phyloP scores from a whole-genome alignment of 2,888 invertebrate genomes.

The Mylabris sibirica region DNA sequence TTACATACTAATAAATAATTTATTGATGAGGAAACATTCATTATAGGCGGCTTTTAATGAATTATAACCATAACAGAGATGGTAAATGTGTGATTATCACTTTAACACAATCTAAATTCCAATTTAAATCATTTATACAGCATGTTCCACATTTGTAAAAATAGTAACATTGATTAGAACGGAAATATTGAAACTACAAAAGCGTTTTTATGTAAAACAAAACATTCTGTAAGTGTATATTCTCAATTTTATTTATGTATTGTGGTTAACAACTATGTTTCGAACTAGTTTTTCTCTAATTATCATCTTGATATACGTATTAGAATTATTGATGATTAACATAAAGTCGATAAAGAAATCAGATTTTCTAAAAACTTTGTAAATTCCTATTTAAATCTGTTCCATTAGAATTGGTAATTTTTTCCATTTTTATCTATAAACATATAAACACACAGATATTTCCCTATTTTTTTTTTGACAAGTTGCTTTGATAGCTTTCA shows the following conservation, averaged over 20 bases:
- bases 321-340: neutral
- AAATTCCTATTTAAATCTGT: neutral
- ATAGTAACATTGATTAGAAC: no score
- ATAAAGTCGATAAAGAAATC: neutral
- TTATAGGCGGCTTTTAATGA: constrained; percentile 30
- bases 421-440: neutral
- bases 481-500: neutral
- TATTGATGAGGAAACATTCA: constrained; percentile 34
- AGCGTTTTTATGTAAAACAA: constrained; percentile 13
- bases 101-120: constrained; percentile 4
- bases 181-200: no score
- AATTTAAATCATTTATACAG: neutral
- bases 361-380: no score
- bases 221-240: constrained; percentile 16
- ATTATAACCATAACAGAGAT: constrained; percentile 20
- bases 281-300: neutral
- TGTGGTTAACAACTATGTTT: neutral
- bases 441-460: neutral
- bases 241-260: constrained; percentile 4
- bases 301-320: neutral
- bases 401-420: neutral
- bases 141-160: neutral
- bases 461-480: neutral
- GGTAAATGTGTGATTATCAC: constrained; percentile 4
- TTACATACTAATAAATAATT: constrained; percentile 22